Conservation (phyloP, 1,140 invertebrate species). For the Temnothorax nylanderi region DNA sequence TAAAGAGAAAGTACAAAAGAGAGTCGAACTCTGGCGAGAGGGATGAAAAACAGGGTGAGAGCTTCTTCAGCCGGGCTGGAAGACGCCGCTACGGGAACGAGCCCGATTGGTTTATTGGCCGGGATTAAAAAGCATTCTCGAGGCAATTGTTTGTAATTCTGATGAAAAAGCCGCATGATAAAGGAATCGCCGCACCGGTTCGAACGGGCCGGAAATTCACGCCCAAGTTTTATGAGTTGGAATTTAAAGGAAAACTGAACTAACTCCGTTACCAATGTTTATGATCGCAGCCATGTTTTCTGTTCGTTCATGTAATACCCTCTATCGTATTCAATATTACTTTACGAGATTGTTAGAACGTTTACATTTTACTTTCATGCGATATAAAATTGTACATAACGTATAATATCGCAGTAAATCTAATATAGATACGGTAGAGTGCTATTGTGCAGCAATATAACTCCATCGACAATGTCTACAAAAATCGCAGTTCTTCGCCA, state of each 20-base stretch:
- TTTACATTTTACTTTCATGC: background rate
- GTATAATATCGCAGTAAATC: background rate
- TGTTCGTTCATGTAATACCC: background rate
- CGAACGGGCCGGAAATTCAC: constrained; percentile 21
- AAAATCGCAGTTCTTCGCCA: background rate
- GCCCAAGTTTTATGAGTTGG: background rate
- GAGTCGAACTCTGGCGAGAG: constrained; percentile 19
- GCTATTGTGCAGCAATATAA: background rate
- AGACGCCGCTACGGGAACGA: constrained; percentile 8
- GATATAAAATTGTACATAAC: background rate
- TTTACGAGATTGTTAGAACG: background rate
- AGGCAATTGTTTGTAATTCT: constrained; percentile 72
- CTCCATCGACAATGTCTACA: background rate
- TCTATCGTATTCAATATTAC: background rate
- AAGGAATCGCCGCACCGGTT: constrained; percentile 37
- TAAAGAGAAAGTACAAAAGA: constrained; percentile 11
- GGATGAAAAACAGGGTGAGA: constrained; percentile 33
- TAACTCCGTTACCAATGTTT: background rate
- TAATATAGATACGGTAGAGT: background rate
- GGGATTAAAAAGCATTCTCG: constrained; percentile 74
- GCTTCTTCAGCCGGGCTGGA: constrained; percentile 19
- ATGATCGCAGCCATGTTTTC: background rate
- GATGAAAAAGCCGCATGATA: constrained; percentile 66
- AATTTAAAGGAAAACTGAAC: constrained; percentile 24
- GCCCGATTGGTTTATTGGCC: constrained; percentile 71